Conservation (phyloP, 2,888 invertebrate genomes). For the Lampropteryx suffumata region DNA sequence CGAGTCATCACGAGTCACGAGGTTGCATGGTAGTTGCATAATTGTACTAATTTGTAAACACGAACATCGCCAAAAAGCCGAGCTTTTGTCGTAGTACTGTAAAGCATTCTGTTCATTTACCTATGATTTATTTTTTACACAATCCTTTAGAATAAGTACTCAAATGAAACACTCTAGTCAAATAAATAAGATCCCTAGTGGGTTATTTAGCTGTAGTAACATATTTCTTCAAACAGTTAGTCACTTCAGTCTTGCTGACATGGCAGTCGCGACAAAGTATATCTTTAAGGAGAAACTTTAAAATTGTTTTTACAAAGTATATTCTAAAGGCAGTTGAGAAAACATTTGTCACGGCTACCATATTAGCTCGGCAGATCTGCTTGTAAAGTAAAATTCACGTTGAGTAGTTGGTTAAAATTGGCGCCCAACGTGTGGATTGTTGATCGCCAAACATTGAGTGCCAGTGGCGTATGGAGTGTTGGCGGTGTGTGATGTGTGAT, state of each 20-base stretch:
- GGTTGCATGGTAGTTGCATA: too few species aligned
- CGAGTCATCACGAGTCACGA: too few species aligned
- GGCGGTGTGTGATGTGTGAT: background rate
- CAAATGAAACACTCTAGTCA: conserved; percentile 10
- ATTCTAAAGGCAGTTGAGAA: too few species aligned
- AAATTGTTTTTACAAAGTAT: too few species aligned
- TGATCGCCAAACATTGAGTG: conserved; percentile 6
- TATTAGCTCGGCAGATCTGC: too few species aligned
- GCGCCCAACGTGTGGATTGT: conserved; percentile 8
- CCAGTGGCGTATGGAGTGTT: background rate
- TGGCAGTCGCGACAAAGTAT: too few species aligned
- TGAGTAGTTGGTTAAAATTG: conserved; percentile 3
- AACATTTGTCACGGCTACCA: too few species aligned
- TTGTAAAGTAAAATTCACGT: conserved; percentile 4
- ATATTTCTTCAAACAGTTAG: background rate
- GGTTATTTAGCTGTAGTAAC: background rate
- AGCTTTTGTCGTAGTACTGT: conserved; percentile 1
- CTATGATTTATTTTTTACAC: conserved; percentile 30
- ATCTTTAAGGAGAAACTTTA: too few species aligned
- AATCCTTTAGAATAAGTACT: conserved; percentile 10
- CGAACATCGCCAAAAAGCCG: too few species aligned
- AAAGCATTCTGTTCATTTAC: conserved; percentile 27
- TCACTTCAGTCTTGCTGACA: too few species aligned
- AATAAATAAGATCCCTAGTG: conserved; percentile 3
- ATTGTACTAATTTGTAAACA: too few species aligned